Conservation (phyloP, 2,888 invertebrate species). For the Mythimna ferrago region DNA sequence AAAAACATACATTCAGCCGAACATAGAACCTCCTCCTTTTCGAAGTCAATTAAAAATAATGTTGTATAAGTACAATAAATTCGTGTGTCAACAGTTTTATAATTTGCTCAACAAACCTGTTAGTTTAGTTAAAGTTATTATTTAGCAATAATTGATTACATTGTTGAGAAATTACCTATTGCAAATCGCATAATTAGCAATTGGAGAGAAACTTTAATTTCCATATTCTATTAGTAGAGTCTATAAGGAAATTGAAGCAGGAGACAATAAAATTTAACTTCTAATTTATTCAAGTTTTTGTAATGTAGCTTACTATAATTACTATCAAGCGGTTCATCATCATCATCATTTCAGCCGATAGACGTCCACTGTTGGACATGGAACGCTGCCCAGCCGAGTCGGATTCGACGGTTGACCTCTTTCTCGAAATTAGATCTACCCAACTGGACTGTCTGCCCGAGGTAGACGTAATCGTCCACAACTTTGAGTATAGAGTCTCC, state of each 20-base stretch:
- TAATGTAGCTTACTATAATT: not conserved
- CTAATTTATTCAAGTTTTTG: not conserved
- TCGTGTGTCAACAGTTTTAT: slow-evolving; percentile 9
- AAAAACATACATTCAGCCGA: no score
- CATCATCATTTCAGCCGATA: no score
- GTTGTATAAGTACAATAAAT: not conserved
- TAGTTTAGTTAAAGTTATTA: slow-evolving; percentile 15
- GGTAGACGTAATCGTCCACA: no score
- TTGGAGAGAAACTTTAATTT: slow-evolving; percentile 22
- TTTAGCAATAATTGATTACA: slow-evolving; percentile 44
- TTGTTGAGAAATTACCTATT: slow-evolving; percentile 39
- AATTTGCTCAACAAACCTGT: slow-evolving; percentile 33
- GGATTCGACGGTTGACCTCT: no score
- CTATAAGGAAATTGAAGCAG: not conserved
- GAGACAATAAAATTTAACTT: not conserved
- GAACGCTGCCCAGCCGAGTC: no score
- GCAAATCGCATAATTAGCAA: slow-evolving; percentile 9
- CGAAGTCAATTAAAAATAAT: no score
- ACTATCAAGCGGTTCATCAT: no score
- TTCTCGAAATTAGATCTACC: no score
- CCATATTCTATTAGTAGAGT: slow-evolving; percentile 26
- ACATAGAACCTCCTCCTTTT: no score
- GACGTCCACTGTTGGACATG: no score
- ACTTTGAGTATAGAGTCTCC: no score
- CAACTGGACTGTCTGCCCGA: no score